Evolutionary conservation across 1,140 invertebrate genomes (phyloP).

Genomic region (Drosophila pachea): DNA sequence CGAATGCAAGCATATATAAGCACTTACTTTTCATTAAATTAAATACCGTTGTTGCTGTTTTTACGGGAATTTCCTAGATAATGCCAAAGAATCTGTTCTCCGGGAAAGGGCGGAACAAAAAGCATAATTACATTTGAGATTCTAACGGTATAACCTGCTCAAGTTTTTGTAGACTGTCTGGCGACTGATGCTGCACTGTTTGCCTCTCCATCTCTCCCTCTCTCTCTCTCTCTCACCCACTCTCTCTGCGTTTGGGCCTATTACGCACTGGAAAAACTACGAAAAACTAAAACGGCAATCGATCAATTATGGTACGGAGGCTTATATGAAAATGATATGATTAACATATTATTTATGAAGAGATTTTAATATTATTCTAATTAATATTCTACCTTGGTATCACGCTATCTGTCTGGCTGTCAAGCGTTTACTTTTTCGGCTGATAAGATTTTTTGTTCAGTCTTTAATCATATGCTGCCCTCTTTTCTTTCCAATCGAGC

Average conservation of each 20-base stretch:
- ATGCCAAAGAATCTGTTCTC: not conserved
- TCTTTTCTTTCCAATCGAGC: not conserved
- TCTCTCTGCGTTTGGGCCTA: not conserved
- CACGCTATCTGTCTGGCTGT: constrained; percentile 18
- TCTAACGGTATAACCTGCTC: constrained; percentile 32
- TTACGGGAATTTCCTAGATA: not conserved
- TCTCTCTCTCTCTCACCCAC: not conserved
- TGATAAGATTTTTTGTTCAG: constrained; percentile 27
- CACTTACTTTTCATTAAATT: constrained; percentile 26
- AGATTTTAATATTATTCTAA: constrained; percentile 1
- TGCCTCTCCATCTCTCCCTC: constrained; percentile 5
- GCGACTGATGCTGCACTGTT: constrained; percentile 30
- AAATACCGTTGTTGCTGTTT: constrained; percentile 27
- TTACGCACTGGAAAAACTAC: not conserved
- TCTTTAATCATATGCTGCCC: constrained; percentile 5
- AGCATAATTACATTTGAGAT: constrained; percentile 14
- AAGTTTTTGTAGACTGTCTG: constrained; percentile 51
- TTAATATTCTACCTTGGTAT: not conserved
- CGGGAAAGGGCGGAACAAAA: constrained; percentile 2
- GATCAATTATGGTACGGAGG: not conserved
- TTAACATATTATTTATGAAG: constrained; percentile 30
- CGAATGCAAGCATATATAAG: constrained; percentile 12
- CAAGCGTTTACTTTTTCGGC: constrained; percentile 2
- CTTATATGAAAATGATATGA: constrained; percentile 12
- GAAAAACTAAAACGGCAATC: constrained; percentile 2